phyloP scores from a whole-genome alignment of 2,888 invertebrate species.

The Acleris cristana region DNA sequence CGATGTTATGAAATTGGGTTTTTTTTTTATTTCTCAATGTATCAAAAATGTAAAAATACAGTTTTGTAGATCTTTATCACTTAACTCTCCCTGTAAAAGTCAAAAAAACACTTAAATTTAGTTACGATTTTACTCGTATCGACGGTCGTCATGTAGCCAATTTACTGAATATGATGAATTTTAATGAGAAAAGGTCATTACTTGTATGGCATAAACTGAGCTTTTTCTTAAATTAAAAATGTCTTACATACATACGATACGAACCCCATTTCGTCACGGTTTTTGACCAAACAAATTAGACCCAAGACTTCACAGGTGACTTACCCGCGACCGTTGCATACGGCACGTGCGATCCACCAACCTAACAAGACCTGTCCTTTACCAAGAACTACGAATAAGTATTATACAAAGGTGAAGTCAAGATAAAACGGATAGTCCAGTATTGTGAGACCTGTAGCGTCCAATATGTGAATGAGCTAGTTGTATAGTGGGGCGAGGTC shows the following conservation, averaged over 20 bases:
- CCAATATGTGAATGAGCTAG: neutral
- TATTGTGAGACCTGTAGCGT: neutral
- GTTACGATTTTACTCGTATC: too few relatives aligned
- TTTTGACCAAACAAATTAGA: slow-evolving; percentile 21
- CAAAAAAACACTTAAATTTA: too few relatives aligned
- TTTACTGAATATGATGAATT: too few relatives aligned
- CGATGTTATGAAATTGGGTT: too few relatives aligned
- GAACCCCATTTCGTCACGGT: slow-evolving; percentile 25
- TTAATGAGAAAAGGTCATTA: too few relatives aligned
- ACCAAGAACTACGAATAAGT: neutral
- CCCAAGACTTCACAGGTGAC: slow-evolving; percentile 31
- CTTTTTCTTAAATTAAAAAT: too few relatives aligned
- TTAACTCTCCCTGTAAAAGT: too few relatives aligned
- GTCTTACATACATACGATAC: neutral
- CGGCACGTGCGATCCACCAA: slow-evolving; percentile 21
- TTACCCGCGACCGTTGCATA: slow-evolving; percentile 33
- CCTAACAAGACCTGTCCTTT: slow-evolving; percentile 3
- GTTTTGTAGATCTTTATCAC: too few relatives aligned
- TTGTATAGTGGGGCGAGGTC: neutral
- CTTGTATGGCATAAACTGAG: too few relatives aligned
- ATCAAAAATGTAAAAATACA: too few relatives aligned
- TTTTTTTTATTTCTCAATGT: too few relatives aligned
- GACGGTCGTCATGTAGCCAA: too few relatives aligned
- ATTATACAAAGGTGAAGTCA: neutral
- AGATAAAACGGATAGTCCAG: slow-evolving; percentile 2